Base-by-base conservation (phyloP, 2,888 invertebrate species). In the Heteromurus nitidus region DNA sequence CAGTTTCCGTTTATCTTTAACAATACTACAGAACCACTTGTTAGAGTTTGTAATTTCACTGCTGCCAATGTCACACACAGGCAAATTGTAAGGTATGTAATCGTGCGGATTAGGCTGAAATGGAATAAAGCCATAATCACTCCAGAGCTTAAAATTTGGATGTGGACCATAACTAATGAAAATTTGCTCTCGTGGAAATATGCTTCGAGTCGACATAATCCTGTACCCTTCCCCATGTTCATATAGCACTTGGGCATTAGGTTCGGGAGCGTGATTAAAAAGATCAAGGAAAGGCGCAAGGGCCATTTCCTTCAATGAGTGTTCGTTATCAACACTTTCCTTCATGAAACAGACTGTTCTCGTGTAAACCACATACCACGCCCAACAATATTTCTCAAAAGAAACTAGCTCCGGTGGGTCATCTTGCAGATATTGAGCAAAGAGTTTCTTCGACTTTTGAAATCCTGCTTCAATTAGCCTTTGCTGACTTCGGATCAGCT, bases 91-190 rank as follows among this genome's bases (percentile, higher is more conserved):
- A 69, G 91, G 89, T 68, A 95, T 91, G 88, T 90, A 91, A 89
- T 95, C 94, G 86, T 94, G 90, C 36, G 91, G 90, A 90, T 95
- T 96, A 5, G 90, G 88, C 0, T 92, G 91, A 82, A 94, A 26
- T 3, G 90, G 89, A 87, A 92, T 93, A 89, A 97, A 97, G 0
- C 97, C 97, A 90, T 97, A 97, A 88, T 97, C 95, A 0, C 93
- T 90, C 36, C 95, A 92, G n/a, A 97, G 90, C 89, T 94, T 94
- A 0, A 92, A 89, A 90, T 95, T 97, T 87, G 93, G 92, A 88
- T 96, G 94, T 47, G 93, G 91, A 0, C 97, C 97, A 88, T 97
- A 97, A 87, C 94, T 95, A 87, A 97, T 97, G 89, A 95, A 97
- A 73, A 96, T 93, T 91, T 97, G 94, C 44, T 93, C 90, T 88